Conservation (phyloP, 2,113 vertebrate species). For the Rhabdomys dilectus region DNA sequence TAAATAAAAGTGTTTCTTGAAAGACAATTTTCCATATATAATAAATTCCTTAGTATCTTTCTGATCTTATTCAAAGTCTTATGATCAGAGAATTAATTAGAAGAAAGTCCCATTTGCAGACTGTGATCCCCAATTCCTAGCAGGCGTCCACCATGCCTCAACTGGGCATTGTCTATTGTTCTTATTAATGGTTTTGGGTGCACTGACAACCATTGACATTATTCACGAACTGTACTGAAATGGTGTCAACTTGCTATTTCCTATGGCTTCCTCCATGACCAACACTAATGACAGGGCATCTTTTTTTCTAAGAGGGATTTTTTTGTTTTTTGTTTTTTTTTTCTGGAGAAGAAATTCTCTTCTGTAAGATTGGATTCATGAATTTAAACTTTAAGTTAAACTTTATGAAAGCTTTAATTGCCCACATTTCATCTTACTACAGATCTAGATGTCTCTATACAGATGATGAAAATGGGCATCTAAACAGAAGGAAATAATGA, state of each 20-base stretch:
- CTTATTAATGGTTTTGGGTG: not conserved
- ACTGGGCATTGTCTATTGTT: not conserved
- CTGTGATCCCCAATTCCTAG: not conserved
- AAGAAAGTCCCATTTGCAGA: not conserved
- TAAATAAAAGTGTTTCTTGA: slow-evolving; percentile 21
- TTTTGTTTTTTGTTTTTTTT: slow-evolving; percentile 45
- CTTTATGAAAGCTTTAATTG: not conserved
- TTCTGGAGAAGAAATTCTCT: slow-evolving; percentile 5
- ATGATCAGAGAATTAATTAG: slow-evolving; percentile 9
- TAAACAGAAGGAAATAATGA: not conserved
- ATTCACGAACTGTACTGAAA: not conserved
- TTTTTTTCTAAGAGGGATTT: not conserved
- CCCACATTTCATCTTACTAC: not conserved
- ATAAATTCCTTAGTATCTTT: slow-evolving; percentile 13
- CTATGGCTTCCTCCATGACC: not conserved
- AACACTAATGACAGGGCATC: not conserved
- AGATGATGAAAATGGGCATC: not conserved
- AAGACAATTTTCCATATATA: slow-evolving; percentile 10
- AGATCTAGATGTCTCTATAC: not conserved
- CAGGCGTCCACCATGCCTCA: not conserved
- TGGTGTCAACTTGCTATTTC: not conserved
- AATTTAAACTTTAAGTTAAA: not conserved
- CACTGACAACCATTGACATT: not conserved
- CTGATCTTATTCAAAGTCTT: not conserved
- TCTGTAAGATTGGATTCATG: not conserved